Percentiles rank a stretch among this genome's conserved stretches.
Conservation (phyloP, 2,113 vertebrate species). For the Potamarius usumacintae region DNA sequence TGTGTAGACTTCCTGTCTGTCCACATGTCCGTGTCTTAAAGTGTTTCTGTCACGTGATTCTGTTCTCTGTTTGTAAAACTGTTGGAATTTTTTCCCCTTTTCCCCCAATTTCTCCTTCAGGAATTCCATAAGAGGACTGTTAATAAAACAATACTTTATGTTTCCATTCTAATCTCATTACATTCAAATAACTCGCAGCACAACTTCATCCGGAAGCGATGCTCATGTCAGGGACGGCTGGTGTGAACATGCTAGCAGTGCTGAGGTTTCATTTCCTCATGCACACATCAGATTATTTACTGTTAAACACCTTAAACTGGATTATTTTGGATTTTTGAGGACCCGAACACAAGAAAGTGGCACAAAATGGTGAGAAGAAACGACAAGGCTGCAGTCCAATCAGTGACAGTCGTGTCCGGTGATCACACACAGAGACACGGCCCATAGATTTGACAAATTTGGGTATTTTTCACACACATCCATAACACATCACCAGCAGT, state of each 20-base stretch:
- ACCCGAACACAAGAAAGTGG: neutral
- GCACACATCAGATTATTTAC: neutral
- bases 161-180: neutral
- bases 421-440: neutral
- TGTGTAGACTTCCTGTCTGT: constrained; percentile 58
- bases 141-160: neutral
- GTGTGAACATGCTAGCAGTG: neutral
- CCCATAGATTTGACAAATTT: neutral
- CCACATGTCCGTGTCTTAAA: constrained; percentile 65
- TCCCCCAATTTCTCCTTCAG: constrained; percentile 24
- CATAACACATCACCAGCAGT: neutral
- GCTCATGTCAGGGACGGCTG: neutral
- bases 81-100: constrained; percentile 59
- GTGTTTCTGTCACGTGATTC: constrained; percentile 80
- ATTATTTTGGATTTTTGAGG: neutral
- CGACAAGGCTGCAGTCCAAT: neutral
- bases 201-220: neutral
- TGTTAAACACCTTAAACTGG: neutral
- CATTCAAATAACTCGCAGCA: neutral
- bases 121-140: constrained; percentile 83
- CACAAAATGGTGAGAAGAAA: neutral
- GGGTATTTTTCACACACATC: neutral
- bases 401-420: neutral
- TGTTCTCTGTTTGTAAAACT: constrained; percentile 88
- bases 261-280: neutral